Percentiles rank a stretch among this genome's conserved stretches.
These are phyloP conservation scores for Onychomys torridus DNA, from an alignment of 2,797 vertebrate species.

Conservation along the genomic window DNA sequence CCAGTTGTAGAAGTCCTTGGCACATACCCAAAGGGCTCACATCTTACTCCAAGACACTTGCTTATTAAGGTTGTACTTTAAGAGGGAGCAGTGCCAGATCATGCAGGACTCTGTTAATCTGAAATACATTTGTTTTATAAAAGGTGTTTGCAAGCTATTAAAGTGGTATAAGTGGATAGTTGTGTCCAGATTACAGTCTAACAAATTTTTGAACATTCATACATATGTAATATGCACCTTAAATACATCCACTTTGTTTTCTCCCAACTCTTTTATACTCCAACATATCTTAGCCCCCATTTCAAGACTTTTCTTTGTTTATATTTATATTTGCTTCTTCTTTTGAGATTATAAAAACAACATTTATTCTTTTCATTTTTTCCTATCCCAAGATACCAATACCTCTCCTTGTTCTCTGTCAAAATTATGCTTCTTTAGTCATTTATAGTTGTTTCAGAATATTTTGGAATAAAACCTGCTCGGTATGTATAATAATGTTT, in stretches of 20 bases:
- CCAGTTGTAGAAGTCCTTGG: neutral
- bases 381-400: neutral
- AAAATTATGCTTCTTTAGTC: neutral
- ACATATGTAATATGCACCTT: neutral
- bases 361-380: neutral
- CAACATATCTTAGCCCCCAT: neutral
- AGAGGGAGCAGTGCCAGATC: neutral
- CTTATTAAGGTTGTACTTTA: neutral
- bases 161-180: neutral
- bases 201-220: neutral
- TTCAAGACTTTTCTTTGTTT: neutral
- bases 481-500: neutral
- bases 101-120: neutral
- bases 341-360: neutral
- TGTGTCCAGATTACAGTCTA: neutral
- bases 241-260: neutral
- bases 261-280: neutral
- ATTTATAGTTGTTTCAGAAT: neutral
- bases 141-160: neutral
- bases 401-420: neutral
- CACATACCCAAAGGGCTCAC: neutral
- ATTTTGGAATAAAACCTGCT: neutral
- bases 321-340: neutral
- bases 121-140: neutral
- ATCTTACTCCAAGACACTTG: neutral